Evolutionary conservation across 64 coral and sea anemone genomes (phyloP), one percentile per base, ranked within the genome.

Genomic region (Stichodactyla helianthus): DNA sequence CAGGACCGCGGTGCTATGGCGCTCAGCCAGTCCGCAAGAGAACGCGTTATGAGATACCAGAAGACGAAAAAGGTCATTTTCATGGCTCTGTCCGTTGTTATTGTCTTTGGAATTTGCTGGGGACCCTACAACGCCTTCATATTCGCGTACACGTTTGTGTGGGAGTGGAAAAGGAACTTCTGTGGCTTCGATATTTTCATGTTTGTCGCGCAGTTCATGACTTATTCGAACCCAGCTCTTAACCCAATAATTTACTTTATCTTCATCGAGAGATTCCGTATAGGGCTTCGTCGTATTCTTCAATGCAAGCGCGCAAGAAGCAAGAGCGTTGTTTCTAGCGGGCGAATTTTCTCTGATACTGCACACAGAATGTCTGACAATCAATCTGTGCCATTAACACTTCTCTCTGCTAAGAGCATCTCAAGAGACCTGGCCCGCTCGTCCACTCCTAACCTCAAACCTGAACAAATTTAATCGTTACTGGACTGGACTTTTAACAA

Each of bases 161-260:
- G 59, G 54, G 11, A 84, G n/a, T 59, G 53, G 55, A 23, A 54
- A 16, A 10, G 27, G 3, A 20, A 31, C 15, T 52, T 81, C 12
- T 84, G 83, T 50, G 52, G 52, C 20, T 62, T 84, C 16, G 55
- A 84, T n/a, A 84, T 27, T 9, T 84, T 84, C 16, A 10, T 60
- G 4, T 84, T 84, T 25, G 83, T 63, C 3, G 54, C 55, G 12
- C 54, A 13, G 6, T 84, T 84, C 83, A 51, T 84, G 13, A 25
- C 53, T 18, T 60, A 84, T 18, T 31, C 83, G 2, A 84, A 84
- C 23, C 83, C 83, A 6, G 53, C 55, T 59, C 55, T 84, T 20
- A 84, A 84, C 31, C 83, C 83, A 3, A 31, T 84, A 55, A 84
- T 84, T 5, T 84, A 84, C 50, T 84, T 84, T 84, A 84, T 84